Evolutionary conservation across 2,797 vertebrate genomes (phyloP).

Genomic region (Crax fasciolata): DNA sequence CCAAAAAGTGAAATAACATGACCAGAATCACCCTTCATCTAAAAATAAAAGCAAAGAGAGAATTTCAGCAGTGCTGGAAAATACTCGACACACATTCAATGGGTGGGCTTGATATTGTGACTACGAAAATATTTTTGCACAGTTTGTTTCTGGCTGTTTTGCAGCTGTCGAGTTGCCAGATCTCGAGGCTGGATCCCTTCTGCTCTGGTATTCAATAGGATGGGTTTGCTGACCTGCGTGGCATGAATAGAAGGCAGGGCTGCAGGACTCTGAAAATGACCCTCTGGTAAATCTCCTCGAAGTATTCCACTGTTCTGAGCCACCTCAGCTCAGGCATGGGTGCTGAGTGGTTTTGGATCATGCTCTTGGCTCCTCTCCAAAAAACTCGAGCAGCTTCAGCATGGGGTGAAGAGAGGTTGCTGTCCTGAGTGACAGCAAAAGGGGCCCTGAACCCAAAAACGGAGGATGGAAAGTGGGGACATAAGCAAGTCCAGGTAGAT

Average conservation of each 20-base stretch:
- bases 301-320: neutral
- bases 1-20: neutral
- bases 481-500: neutral
- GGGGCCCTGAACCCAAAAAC: neutral
- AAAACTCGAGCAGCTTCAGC: neutral
- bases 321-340: neutral
- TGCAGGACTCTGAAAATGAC: accelerated
- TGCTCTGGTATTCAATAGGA: accelerated
- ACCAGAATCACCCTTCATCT: neutral
- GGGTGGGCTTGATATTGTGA: conserved; percentile 57
- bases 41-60: conserved; percentile 43
- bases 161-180: conserved; percentile 32
- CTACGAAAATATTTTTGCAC: conserved; percentile 55
- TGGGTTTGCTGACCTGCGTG: neutral
- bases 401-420: neutral
- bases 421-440: neutral
- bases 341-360: neutral
- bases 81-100: neutral
- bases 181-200: neutral
- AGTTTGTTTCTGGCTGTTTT: conserved; percentile 41
- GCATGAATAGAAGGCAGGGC: accelerated
- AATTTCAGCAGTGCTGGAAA: conserved; percentile 56
- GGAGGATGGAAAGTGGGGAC: neutral
- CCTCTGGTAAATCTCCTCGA: neutral
- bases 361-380: accelerated